phyloP scores from a whole-genome alignment of 2,797 vertebrate genomes.

The Oreortyx pictus region DNA sequence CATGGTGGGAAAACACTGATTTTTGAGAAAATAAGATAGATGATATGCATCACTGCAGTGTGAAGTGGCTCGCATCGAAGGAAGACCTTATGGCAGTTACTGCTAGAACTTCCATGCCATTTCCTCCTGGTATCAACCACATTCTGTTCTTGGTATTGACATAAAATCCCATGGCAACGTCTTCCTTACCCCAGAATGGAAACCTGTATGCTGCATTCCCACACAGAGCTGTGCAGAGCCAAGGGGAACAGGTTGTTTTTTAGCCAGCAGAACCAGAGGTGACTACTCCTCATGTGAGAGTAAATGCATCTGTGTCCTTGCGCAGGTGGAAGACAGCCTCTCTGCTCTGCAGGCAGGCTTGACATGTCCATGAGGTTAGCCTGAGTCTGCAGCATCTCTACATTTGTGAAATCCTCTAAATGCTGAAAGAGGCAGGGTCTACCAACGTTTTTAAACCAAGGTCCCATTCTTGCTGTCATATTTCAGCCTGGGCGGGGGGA shows the following conservation, averaged over 20 bases:
- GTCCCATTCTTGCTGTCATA: constrained; percentile 81
- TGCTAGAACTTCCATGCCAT: background rate
- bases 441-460: constrained; percentile 64
- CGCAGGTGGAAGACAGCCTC: background rate
- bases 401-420: background rate
- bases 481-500: constrained; percentile 65
- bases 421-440: background rate
- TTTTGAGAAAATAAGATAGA: background rate
- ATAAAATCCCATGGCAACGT: background rate
- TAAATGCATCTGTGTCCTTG: background rate
- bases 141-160: background rate
- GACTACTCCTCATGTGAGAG: background rate
- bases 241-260: background rate
- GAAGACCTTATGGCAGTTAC: background rate
- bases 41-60: background rate
- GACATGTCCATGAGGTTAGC: background rate
- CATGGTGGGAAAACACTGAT: background rate
- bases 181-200: background rate
- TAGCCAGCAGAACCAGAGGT: background rate
- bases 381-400: background rate
- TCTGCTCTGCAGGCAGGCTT: background rate
- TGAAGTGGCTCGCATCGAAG: background rate
- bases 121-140: background rate
- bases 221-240: background rate
- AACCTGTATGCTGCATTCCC: background rate